Conservation (phyloP, 2,888 invertebrate species). For the Dione vanillae region DNA sequence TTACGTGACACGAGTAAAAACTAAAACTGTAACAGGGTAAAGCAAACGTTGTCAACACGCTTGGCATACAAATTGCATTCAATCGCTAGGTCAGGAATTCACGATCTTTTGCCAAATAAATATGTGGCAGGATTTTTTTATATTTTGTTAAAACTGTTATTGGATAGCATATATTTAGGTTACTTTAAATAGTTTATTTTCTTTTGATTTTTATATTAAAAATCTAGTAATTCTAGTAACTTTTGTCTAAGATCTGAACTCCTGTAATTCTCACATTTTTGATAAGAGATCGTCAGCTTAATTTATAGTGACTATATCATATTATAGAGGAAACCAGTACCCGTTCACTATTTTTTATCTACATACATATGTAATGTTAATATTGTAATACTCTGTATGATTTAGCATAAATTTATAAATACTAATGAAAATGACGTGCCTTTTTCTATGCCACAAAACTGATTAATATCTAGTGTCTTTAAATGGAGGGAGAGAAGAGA, state of each 20-base stretch:
- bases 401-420: background rate
- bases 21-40: slow-evolving; percentile 27
- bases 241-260: too few species aligned
- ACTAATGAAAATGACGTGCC: background rate
- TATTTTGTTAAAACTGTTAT: too few species aligned
- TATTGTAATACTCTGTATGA: too few species aligned
- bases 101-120: slow-evolving; percentile 38
- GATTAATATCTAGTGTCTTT: background rate
- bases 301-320: too few species aligned
- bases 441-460: background rate
- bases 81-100: slow-evolving; percentile 57
- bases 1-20: slow-evolving; percentile 40
- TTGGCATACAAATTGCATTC: slow-evolving; percentile 53
- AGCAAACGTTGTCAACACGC: slow-evolving; percentile 33
- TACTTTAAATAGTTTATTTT: background rate
- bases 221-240: too few species aligned
- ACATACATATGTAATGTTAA: too few species aligned
- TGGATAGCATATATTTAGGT: too few species aligned
- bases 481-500: background rate
- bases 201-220: background rate
- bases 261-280: too few species aligned
- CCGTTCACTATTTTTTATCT: too few species aligned
- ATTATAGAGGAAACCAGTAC: too few species aligned
- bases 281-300: too few species aligned
- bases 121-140: slow-evolving; percentile 5